Conservation (phyloP, 2,888 invertebrate genomes). For the Platycheirus rosarum region DNA sequence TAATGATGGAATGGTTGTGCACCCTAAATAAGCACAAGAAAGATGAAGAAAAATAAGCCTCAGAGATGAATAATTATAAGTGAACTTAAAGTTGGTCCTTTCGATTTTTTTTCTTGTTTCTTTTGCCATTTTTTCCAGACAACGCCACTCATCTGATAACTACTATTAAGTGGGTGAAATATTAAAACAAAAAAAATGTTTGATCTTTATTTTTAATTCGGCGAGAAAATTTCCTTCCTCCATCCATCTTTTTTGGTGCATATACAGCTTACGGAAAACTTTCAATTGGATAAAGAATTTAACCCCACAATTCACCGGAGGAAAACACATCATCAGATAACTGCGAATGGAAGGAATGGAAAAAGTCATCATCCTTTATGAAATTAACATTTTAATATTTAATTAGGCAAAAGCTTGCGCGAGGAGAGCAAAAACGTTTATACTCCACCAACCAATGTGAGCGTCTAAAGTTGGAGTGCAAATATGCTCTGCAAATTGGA, state of each 20-base stretch:
- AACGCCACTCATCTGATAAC: conserved; percentile 55
- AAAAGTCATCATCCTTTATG: conserved; percentile 69
- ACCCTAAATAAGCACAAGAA: conserved; percentile 29
- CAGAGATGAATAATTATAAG: conserved; percentile 60
- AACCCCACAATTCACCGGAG: conserved; percentile 34
- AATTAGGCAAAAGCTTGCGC: conserved; percentile 52
- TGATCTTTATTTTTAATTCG: conserved; percentile 8
- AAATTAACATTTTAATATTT: conserved; percentile 74
- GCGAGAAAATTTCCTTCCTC: conserved; percentile 1
- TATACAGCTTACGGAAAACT: conserved; percentile 56
- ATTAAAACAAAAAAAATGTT: not conserved
- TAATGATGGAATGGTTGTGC: conserved; percentile 46
- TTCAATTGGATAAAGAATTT: conserved; percentile 44
- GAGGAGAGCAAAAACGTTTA: conserved; percentile 13
- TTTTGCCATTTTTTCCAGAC: conserved; percentile 17
- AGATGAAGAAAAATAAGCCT: conserved; percentile 23
- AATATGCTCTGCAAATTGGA: conserved; percentile 69
- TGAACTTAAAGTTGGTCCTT: conserved; percentile 53
- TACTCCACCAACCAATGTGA: not conserved
- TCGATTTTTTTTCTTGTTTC: conserved; percentile 16
- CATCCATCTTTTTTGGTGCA: not conserved
- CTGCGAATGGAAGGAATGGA: conserved; percentile 60
- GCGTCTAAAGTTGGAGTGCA: conserved; percentile 60
- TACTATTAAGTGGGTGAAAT: conserved; percentile 30
- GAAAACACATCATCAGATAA: conserved; percentile 58